phyloP scores from a whole-genome alignment of 92 coral and sea anemone species.

The Siderastrea siderea region DNA sequence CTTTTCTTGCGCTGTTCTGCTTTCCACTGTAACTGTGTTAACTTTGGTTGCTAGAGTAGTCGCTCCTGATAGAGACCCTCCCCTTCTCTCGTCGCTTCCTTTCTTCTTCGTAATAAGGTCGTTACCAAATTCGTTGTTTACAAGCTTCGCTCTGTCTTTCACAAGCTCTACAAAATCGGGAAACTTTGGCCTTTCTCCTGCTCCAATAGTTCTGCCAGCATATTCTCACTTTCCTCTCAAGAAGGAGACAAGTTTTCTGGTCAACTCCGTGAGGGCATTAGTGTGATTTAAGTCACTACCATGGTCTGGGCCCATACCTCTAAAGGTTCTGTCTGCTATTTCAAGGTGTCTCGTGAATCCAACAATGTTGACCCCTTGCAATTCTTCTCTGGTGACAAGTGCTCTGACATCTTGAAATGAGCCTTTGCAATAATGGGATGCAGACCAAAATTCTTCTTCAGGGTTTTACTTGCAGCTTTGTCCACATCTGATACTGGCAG shows the following conservation, averaged over 20 bases:
- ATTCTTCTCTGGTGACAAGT: constrained; percentile 47
- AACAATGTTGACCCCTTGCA: constrained; percentile 33
- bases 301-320: constrained; percentile 74
- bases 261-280: constrained; percentile 60
- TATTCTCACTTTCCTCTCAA: constrained; percentile 67
- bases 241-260: constrained; percentile 60
- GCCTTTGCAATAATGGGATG: constrained; percentile 75
- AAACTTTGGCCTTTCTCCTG: neutral
- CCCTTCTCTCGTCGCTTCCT: constrained; percentile 18
- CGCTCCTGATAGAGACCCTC: neutral
- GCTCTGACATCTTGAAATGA: constrained; percentile 62
- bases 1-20: neutral
- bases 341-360: constrained; percentile 59
- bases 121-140: neutral
- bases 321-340: constrained; percentile 65
- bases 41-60: constrained; percentile 1
- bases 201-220: neutral
- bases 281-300: constrained; percentile 54
- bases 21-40: neutral
- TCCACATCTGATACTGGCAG: constrained; percentile 69
- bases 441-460: constrained; percentile 73
- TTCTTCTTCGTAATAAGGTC: constrained; percentile 6
- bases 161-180: neutral
- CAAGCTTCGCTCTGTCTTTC: neutral
- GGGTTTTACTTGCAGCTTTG: constrained; percentile 45